Evolutionary conservation across 2,113 vertebrate species (phyloP), one percentile per base, ranked within the genome.

Genomic region (Rhynchomys soricoides): DNA sequence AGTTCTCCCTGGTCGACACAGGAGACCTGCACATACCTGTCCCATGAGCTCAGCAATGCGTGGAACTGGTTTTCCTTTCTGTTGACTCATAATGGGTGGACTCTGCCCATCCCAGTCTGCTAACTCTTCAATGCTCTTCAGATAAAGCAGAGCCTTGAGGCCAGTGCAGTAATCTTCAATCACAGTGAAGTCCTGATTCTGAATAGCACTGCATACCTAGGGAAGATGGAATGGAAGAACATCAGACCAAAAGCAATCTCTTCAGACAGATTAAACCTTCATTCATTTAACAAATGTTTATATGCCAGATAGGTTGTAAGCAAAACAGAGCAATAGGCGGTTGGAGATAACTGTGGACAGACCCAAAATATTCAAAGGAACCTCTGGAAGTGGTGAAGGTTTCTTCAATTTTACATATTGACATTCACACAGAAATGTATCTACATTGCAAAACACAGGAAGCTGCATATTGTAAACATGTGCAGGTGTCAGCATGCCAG

Each of bases 131-230:
- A 99, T 98, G 97, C 99, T 99, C 98, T 99, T 98, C 92, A 99
- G 98, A 97, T 99, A 99, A 66, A 99, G 99, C 96, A 99, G 98
- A 59, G 99, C 98, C 97, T 59, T 99, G 96, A 99, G 98, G 59
- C 99, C 99, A 5, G 99, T 98, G 96, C 99, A 99, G 96, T 99
- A 99, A 97, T 99, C 99, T 95, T 99, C 99, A 57, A 99, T 99
- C 97, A 99, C 97, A 31, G 99, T 99, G 98, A 99, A 99, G 97
- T 99, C 99, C 98, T 99, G 99, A 98, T 99, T 99, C 98, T 99
- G 99, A 89, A 99, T 78, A 0, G 99, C 99, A 94, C 99, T 99
- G 98, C 99, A 99, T 26, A 99, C 99, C 99, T 99, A 95, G 0
- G 0, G 97, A 94, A 97, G 34, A 0, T 1, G 62, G 86, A 62